Evolutionary conservation across 2,797 vertebrate genomes (phyloP).

Genomic region (Phrynocephalus forsythii): DNA sequence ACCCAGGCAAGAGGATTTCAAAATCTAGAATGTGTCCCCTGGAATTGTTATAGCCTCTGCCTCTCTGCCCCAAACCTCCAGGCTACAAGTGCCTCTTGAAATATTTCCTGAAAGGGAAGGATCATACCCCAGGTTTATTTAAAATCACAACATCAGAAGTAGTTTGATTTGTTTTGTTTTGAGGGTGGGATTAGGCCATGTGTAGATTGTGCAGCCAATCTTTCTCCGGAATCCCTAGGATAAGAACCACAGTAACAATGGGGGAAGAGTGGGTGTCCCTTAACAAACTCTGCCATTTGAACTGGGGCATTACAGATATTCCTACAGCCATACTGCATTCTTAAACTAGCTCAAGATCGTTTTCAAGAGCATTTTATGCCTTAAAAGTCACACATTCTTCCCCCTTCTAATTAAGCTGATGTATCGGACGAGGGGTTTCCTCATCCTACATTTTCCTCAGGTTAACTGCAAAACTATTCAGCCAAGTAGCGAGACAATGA

Average conservation of each 20-base stretch:
- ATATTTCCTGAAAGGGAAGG: not conserved
- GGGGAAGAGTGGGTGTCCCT: not conserved
- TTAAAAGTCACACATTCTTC: conserved; percentile 16
- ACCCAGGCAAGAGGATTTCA: not conserved
- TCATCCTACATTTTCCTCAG: conserved; percentile 30
- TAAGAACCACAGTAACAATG: not conserved
- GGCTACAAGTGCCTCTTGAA: not conserved
- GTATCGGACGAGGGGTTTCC: conserved; percentile 30
- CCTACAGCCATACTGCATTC: not conserved
- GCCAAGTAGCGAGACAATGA: conserved; percentile 40
- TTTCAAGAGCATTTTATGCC: conserved; percentile 5
- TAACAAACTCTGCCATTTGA: not conserved
- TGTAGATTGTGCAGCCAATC: not conserved
- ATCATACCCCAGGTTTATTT: not conserved
- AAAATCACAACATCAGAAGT: not conserved
- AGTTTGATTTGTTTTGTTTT: not conserved
- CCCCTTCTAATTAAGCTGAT: conserved; percentile 28
- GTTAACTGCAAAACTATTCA: conserved; percentile 35
- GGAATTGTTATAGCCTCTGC: too few relatives aligned
- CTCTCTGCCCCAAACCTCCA: not conserved
- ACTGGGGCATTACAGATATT: not conserved
- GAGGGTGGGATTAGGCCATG: too few relatives aligned
- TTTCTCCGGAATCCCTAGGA: not conserved
- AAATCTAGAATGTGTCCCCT: not conserved
- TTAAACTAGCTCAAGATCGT: not conserved